These are phyloP conservation scores for Drosophila mercatorum DNA, from an alignment of 2,888 invertebrate genomes.

Conservation along the genomic window DNA sequence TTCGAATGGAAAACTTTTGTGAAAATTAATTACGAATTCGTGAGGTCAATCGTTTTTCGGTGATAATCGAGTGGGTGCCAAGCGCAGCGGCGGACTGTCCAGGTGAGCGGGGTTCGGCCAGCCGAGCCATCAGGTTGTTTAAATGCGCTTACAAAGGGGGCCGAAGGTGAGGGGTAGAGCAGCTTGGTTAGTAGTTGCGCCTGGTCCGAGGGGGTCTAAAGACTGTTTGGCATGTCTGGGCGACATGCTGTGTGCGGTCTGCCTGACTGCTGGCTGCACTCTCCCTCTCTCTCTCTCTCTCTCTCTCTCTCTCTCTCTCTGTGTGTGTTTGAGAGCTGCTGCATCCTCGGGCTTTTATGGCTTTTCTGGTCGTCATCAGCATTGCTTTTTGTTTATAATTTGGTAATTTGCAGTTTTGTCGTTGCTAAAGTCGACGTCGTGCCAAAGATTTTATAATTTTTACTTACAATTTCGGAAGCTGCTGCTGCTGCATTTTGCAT, in stretches of 20 bases:
- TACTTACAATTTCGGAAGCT: constrained; percentile 71
- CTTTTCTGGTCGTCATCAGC: constrained; percentile 37
- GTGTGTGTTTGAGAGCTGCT: constrained; percentile 17
- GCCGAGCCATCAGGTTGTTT: constrained; percentile 65
- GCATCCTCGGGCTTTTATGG: constrained; percentile 55
- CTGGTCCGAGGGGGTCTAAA: constrained; percentile 6
- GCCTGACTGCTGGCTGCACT: constrained; percentile 2
- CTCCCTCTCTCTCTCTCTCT: neutral
- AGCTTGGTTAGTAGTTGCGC: neutral
- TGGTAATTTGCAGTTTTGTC: constrained; percentile 78
- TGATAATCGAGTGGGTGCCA: constrained; percentile 80
- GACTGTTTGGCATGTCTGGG: constrained; percentile 32
- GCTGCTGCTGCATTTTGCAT: constrained; percentile 69
- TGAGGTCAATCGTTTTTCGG: constrained; percentile 81
- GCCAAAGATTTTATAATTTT: constrained; percentile 79
- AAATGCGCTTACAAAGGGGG: constrained; percentile 47
- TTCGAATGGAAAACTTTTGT: constrained; percentile 79
- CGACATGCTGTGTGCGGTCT: constrained; percentile 65
- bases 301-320: constrained; percentile 4
- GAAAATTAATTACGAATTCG: constrained; percentile 82
- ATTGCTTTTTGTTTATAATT: constrained; percentile 71
- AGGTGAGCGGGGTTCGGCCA: neutral
- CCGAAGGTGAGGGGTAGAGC: neutral
- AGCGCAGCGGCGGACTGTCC: constrained; percentile 25
- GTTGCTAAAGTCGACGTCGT: constrained; percentile 65